Conservation (phyloP, 2,797 vertebrate species). For the Calcarius lapponicus region DNA sequence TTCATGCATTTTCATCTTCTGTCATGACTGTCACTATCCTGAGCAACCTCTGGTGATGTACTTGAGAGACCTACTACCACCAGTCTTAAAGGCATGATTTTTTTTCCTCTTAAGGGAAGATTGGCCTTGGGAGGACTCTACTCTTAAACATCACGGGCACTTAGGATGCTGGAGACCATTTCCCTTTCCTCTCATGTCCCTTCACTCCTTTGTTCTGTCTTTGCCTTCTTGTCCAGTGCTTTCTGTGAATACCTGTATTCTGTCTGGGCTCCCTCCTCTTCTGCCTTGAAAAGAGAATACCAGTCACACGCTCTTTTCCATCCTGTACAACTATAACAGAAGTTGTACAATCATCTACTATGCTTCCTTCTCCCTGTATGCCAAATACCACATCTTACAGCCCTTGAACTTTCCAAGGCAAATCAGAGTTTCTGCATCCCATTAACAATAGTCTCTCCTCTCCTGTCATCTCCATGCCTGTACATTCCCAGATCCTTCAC, state of each 20-base stretch:
- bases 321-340: not conserved
- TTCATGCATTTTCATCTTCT: not conserved
- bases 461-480: not conserved
- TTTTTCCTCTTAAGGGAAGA: not conserved
- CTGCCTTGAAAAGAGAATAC: not conserved
- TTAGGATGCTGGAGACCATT: not conserved
- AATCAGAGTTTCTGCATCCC: not conserved
- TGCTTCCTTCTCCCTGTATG: not conserved
- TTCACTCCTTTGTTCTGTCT: not conserved
- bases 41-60: not conserved
- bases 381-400: not conserved
- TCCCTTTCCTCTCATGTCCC: not conserved
- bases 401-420: not conserved
- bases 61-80: not conserved
- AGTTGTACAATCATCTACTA: not conserved
- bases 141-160: not conserved
- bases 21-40: not conserved
- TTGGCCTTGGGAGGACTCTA: not conserved
- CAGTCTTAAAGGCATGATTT: not conserved
- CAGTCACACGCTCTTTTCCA: not conserved
- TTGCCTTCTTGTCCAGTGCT: not conserved
- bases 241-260: not conserved
- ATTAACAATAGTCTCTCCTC: not conserved
- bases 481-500: not conserved
- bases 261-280: not conserved